Base-by-base conservation (phyloP, 2,113 vertebrate genomes). In the Dascyllus trimaculatus region DNA sequence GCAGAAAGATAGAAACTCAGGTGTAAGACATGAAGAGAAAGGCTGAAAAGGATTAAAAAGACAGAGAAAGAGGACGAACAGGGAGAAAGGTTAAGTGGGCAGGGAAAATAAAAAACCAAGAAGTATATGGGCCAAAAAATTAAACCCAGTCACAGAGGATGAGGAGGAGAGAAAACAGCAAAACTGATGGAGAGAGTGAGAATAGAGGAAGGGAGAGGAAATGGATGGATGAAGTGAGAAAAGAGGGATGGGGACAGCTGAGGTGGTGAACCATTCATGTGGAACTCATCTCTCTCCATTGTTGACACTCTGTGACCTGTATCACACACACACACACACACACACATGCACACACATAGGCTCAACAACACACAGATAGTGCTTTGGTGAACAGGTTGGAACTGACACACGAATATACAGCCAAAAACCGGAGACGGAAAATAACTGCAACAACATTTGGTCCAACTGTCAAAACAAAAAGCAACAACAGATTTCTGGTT, bases 291-390 rank as follows among this genome's bases (percentile, higher is more conserved):
- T 85, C 75, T 79, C 71, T 82, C 85, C 87, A 86, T 88, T 93
- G 92, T 93, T 92, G 89, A 92, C 88, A 89, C 77, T 81, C 88
- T 83, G 76, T 91, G 90, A 92, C 91, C 90, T 91, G 87, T 81
- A 85, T 84, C 56, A 56, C 54, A 53, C 54, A 64, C 75, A 68
- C 67, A 63, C 71, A 84, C 74, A 53, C 60, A 77, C 53, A 74
- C 52, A 61, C 76, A 81, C 67, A 80, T 38, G 58, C 35, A 43
- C 64, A 80, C 57, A 54, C 52, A 61, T 29, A 75, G 61, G 65
- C 89, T 46, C 46, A 54, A 45, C 74, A 51, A 68, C 57, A 71
- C 32, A 82, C 48, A 87, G 54, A 71, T 17, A 46, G 60, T 22
- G 79, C 52, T 48, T 35, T 24, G 51, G 63, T 68, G 72, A 80